Evolutionary conservation across 2,888 invertebrate genomes (phyloP).

Genomic region (Neoascia interrupta): DNA sequence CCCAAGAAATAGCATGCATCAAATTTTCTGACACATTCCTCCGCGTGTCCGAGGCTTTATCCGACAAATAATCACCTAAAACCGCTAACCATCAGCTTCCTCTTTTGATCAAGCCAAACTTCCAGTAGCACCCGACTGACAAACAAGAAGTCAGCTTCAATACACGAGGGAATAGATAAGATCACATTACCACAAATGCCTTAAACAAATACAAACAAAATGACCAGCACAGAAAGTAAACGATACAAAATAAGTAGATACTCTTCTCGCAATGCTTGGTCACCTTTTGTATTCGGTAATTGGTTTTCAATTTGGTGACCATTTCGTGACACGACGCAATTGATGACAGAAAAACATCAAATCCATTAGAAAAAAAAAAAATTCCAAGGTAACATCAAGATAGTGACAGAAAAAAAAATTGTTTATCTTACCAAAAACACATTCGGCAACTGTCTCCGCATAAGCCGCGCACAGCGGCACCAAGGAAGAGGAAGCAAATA

Average conservation of each 20-base stretch:
- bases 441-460: slow-evolving; percentile 28
- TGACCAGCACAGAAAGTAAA: too few relatives aligned
- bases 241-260: too few relatives aligned
- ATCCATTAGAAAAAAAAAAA: slow-evolving; percentile 4
- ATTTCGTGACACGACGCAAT: slow-evolving; percentile 57
- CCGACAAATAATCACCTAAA: slow-evolving; percentile 44
- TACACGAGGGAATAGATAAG: slow-evolving; percentile 20
- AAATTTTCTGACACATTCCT: slow-evolving; percentile 1
- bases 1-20: too few relatives aligned
- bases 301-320: slow-evolving; percentile 65
- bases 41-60: slow-evolving; percentile 13
- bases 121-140: slow-evolving; percentile 42
- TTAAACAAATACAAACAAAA: slow-evolving; percentile 21
- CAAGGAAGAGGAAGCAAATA: slow-evolving; percentile 61
- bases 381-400: slow-evolving; percentile 35
- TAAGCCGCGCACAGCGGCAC: too few relatives aligned
- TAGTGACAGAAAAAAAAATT: too few relatives aligned
- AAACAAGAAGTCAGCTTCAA: slow-evolving; percentile 18
- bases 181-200: slow-evolving; percentile 32
- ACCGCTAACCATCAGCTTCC: slow-evolving; percentile 58
- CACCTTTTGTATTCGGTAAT: slow-evolving; percentile 51
- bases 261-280: slow-evolving; percentile 27
- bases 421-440: slow-evolving; percentile 1
- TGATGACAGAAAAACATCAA: slow-evolving; percentile 21
- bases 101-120: slow-evolving; percentile 12